Percentiles rank a stretch among this genome's conserved stretches.
Evolutionary conservation across 2,113 vertebrate species (phyloP).

Genomic region (Gobius niger): DNA sequence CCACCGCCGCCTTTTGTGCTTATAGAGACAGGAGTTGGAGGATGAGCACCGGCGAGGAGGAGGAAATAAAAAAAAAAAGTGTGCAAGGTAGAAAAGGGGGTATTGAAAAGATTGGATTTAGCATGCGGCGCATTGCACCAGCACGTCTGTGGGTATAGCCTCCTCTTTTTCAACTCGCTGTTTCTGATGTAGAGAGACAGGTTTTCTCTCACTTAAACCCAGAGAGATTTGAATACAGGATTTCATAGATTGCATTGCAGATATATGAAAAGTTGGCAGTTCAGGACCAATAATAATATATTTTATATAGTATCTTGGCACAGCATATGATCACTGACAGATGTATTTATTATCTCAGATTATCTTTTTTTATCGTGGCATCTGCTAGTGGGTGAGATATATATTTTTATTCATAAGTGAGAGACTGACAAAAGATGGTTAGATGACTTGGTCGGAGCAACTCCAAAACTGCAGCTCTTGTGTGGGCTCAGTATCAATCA

Average conservation of each 20-base stretch:
- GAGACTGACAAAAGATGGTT: no score
- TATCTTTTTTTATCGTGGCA: no score
- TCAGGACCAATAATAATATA: not conserved
- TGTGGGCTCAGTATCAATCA: no score
- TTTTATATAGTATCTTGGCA: not conserved
- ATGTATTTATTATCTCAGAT: not conserved
- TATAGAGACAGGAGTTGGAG: slow-evolving; percentile 28
- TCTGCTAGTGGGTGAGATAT: no score
- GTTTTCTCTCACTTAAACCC: slow-evolving; percentile 17
- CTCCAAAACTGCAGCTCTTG: no score
- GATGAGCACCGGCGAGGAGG: slow-evolving; percentile 9
- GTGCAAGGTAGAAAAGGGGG: not conserved
- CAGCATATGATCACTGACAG: not conserved
- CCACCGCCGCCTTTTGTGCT: slow-evolving; percentile 14
- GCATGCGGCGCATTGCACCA: slow-evolving; percentile 15
- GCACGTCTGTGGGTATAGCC: slow-evolving; percentile 17
- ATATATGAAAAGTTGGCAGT: not conserved
- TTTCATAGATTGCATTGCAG: not conserved
- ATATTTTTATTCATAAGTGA: no score
- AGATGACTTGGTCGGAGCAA: no score
- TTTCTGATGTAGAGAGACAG: slow-evolving; percentile 8
- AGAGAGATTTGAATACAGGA: not conserved
- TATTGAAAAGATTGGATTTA: slow-evolving; percentile 11
- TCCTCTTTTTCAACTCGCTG: slow-evolving; percentile 19
- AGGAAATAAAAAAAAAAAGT: not conserved